phyloP scores from a whole-genome alignment of 35 echinoderm and acorn worm species.

The Eucidaris tribuloides region DNA sequence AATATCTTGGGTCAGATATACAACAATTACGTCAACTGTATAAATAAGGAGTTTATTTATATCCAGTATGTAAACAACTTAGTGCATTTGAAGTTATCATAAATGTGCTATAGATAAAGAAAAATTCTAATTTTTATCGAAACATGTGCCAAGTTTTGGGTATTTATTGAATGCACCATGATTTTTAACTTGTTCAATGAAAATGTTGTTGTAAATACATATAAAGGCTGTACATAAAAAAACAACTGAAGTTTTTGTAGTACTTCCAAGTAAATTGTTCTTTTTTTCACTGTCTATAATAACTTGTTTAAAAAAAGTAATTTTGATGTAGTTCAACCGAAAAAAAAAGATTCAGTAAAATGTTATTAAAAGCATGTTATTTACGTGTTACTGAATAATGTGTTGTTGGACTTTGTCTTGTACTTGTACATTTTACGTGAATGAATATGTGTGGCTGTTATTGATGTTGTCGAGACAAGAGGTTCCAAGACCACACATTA shows the following conservation, averaged over 20 bases:
- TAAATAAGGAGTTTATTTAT: constrained; percentile 17
- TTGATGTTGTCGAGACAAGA: too few species aligned
- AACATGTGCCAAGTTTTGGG: constrained; percentile 10
- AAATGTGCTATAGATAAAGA: constrained; percentile 23
- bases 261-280: constrained; percentile 33
- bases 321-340: constrained; percentile 16
- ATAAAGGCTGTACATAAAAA: constrained; percentile 26
- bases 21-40: too few species aligned
- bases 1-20: too few species aligned
- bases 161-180: constrained; percentile 1
- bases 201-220: constrained; percentile 4
- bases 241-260: constrained; percentile 12
- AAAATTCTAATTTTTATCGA: constrained; percentile 14
- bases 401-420: too few species aligned
- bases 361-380: constrained; percentile 41
- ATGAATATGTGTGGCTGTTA: too few species aligned
- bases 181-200: constrained; percentile 16
- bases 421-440: too few species aligned
- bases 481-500: too few species aligned
- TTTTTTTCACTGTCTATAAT: constrained; percentile 36
- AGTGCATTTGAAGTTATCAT: neutral
- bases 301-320: constrained; percentile 2
- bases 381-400: constrained; percentile 32
- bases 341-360: neutral
- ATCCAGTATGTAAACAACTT: constrained; percentile 20